Conservation (phyloP, 2,888 invertebrate genomes). For the Gastracanthus pulcherrimus region DNA sequence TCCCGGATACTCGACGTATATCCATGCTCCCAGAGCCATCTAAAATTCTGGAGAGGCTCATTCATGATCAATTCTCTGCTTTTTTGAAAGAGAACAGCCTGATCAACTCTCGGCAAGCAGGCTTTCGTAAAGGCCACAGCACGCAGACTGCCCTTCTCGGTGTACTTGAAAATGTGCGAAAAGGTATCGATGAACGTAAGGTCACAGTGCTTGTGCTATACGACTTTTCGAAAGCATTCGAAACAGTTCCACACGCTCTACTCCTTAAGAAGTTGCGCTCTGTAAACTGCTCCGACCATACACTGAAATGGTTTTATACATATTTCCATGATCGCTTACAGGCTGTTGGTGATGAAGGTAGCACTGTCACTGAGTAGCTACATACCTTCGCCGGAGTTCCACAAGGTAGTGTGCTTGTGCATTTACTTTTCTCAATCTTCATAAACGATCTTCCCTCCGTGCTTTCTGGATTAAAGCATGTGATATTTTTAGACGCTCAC, state of each 20-base stretch:
- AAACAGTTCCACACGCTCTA: not conserved
- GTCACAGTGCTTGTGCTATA: constrained; percentile 16
- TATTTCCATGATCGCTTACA: too few species aligned
- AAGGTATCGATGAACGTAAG: not conserved
- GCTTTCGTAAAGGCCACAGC: too few species aligned
- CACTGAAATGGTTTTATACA: too few species aligned
- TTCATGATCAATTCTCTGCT: constrained; percentile 26
- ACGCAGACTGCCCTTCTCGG: not conserved
- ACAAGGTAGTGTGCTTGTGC: not conserved
- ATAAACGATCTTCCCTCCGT: not conserved
- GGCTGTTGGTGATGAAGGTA: too few species aligned
- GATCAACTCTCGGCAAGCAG: constrained; percentile 14
- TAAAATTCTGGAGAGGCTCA: constrained; percentile 46
- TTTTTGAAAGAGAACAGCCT: constrained; percentile 30
- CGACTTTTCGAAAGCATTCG: constrained; percentile 12
- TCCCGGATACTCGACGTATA: constrained; percentile 41
- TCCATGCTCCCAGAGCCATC: constrained; percentile 37
- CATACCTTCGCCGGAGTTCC: not conserved
- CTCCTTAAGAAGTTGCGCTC: not conserved
- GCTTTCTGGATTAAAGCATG: too few species aligned
- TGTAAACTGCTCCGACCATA: not conserved
- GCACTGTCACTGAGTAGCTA: not conserved
- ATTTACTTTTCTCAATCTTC: not conserved
- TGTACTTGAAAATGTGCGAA: not conserved
- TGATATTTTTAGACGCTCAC: not conserved